A percentile compares a stretch with the other conserved stretches of the same genome.
Conservation (phyloP, 2,888 invertebrate genomes). For the Scelioninae gen. 2 region DNA sequence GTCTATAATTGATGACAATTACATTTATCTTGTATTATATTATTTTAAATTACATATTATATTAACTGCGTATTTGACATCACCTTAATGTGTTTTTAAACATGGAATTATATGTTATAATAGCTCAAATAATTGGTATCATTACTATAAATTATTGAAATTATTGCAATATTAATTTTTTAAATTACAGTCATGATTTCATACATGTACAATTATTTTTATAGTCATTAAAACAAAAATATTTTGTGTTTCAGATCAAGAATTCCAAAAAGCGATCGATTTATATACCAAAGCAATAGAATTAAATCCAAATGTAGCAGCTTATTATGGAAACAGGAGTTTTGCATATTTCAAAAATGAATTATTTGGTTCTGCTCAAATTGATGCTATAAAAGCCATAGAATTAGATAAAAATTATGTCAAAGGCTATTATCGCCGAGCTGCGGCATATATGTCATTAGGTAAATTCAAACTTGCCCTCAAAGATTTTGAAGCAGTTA, state of each 20-base stretch:
- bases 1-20: too few relatives aligned
- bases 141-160: too few relatives aligned
- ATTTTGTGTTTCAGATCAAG: slow-evolving; percentile 81
- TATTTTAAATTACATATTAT: too few relatives aligned
- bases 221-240: too few relatives aligned
- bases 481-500: slow-evolving; percentile 97
- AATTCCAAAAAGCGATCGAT: slow-evolving; percentile 92
- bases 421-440: slow-evolving; percentile 98
- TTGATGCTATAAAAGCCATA: slow-evolving; percentile 94
- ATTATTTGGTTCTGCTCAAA: slow-evolving; percentile 94
- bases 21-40: too few relatives aligned
- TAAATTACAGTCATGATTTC: too few relatives aligned
- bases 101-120: too few relatives aligned
- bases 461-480: slow-evolving; percentile 98
- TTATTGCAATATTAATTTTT: too few relatives aligned
- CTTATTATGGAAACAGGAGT: slow-evolving; percentile 96
- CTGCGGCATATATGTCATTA: slow-evolving; percentile 97
- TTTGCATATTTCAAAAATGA: slow-evolving; percentile 95
- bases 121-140: too few relatives aligned
- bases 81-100: too few relatives aligned
- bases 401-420: slow-evolving; percentile 92
- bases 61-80: too few relatives aligned
- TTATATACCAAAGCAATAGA: slow-evolving; percentile 92
- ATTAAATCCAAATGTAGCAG: slow-evolving; percentile 87
- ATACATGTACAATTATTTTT: too few relatives aligned